A percentile compares a stretch with the other conserved stretches of the same genome.
Conservation (phyloP, 1,140 invertebrate species). For the Ostrea edulis region DNA sequence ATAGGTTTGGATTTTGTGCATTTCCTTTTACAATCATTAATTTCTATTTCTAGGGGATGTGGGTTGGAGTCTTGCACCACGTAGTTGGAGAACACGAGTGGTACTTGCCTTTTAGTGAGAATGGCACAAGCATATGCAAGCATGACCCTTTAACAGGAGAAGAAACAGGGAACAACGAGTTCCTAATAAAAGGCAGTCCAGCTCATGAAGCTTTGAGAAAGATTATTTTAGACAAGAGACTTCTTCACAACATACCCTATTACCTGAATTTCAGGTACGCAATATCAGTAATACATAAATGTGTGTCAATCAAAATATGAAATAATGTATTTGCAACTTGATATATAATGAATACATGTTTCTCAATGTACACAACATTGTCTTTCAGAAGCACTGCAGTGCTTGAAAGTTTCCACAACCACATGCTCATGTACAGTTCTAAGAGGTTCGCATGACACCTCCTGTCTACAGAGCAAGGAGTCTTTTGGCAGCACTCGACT, state of each 20-base stretch:
- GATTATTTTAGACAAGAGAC: slow-evolving; percentile 40
- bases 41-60: slow-evolving; percentile 35
- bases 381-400: slow-evolving; percentile 12
- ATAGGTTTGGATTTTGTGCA: too few relatives aligned
- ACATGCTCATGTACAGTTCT: slow-evolving; percentile 26
- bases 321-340: not conserved
- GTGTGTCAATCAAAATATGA: not conserved
- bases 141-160: slow-evolving; percentile 32
- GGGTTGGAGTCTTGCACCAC: slow-evolving; percentile 40
- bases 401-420: slow-evolving; percentile 38
- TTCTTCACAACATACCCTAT: slow-evolving; percentile 42
- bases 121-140: not conserved
- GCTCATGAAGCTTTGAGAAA: slow-evolving; percentile 37
- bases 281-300: not conserved
- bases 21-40: not conserved
- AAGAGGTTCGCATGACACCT: slow-evolving; percentile 23
- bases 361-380: not conserved
- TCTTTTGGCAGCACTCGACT: slow-evolving; percentile 10
- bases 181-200: slow-evolving; percentile 28
- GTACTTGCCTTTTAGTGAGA: slow-evolving; percentile 33
- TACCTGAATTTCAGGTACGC: slow-evolving; percentile 47
- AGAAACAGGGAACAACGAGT: slow-evolving; percentile 12
- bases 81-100: slow-evolving; percentile 48
- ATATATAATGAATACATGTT: not conserved
- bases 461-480: slow-evolving; percentile 40